Evolutionary conservation across 35 echinoderm and acorn worm genomes (phyloP), one percentile per base, ranked within the genome.

Genomic region (Apostichopus parvimensis): DNA sequence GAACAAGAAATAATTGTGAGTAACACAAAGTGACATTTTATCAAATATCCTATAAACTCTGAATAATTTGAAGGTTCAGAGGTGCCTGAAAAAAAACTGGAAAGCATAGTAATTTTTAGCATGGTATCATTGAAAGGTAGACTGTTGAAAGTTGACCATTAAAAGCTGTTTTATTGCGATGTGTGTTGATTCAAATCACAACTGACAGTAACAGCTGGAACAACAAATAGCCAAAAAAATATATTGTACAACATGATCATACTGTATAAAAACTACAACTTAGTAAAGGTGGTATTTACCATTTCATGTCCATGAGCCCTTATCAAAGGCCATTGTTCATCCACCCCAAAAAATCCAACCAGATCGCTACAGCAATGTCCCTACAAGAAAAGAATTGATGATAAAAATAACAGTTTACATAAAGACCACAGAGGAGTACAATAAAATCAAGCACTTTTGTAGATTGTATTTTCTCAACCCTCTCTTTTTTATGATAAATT

Each of bases 251-350:
- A 68, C 11, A 14, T 8, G 18, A 14, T 68, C 9, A 68, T 68
- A 68, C 11, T 66, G 62, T 15, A 68, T 11, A 18, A 68, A 68
- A 6, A 9, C 8, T 14, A 18, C 11, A 4, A 14, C 4, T 18
- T 68, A 68, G 18, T 68, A 14, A 68, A 68, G 18, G 18, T 68
- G 11, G 4, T 68, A 68, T 4, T 45, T 82, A 82, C 79, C 79
- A 82, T 82, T 12, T 82, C 79, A 82, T 82, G 34, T 56, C n/a
- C 34, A 15, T 82, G 52, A 82, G 24, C 79, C 54, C 79, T 34
- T 17, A 82, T 56, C 53, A 82, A 53, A 55, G 79, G 79, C 79
- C 79, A 82, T 34, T 82, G 79, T 56, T 45, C 6, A 5, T 82
- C 52, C 4, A 55, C 52, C 54, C 79, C 79, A 45, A 18, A 53